Conservation (phyloP, 1,140 invertebrate genomes). For the Rhynchophorus ferrugineus region DNA sequence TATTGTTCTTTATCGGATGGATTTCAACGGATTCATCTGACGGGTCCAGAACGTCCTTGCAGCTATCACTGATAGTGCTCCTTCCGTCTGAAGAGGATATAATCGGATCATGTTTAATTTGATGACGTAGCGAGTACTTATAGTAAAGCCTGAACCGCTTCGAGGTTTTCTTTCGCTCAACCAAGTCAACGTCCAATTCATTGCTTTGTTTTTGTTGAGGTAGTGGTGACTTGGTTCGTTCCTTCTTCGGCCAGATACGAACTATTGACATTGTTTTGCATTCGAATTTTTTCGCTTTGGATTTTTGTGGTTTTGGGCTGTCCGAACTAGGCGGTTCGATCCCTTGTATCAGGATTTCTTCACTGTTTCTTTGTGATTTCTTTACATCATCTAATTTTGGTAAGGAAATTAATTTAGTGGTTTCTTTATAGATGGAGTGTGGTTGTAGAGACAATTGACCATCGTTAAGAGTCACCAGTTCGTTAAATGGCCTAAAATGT, state of each 20-base stretch:
- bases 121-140: conserved; percentile 16
- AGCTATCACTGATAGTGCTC: conserved; percentile 18
- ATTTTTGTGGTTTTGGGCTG: conserved; percentile 11
- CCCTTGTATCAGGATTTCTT: conserved; percentile 18
- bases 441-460: too few species aligned
- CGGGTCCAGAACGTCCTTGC: background rate
- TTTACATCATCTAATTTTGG: background rate
- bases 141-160: conserved; percentile 20
- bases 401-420: too few species aligned
- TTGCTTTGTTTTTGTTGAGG: too few species aligned
- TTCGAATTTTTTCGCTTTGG: conserved; percentile 11
- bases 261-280: conserved; percentile 26
- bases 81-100: conserved; percentile 12
- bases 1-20: background rate
- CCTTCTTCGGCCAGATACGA: too few species aligned
- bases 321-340: conserved; percentile 27
- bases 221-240: too few species aligned
- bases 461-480: too few species aligned
- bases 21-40: background rate
- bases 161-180: conserved; percentile 13
- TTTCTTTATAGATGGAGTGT: too few species aligned
- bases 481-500: too few species aligned
- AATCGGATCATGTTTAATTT: conserved; percentile 1
- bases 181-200: conserved; percentile 4
- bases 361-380: background rate